These are phyloP conservation scores for Caerostris darwini DNA, from an alignment of 1,140 invertebrate genomes.

Conservation along the genomic window DNA sequence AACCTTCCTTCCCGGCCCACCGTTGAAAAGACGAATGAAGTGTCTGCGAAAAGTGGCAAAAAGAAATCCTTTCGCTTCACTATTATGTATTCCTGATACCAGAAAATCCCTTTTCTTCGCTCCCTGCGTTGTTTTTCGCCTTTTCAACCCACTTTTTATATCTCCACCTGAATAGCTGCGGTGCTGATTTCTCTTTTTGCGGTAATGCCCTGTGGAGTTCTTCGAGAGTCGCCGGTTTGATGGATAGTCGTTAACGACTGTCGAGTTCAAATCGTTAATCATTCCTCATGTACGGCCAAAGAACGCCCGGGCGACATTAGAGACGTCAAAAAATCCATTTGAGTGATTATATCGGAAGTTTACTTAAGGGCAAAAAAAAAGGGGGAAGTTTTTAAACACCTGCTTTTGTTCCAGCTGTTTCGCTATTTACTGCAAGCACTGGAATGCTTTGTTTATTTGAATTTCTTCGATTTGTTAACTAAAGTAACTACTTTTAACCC, in stretches of 20 bases:
- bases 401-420: background rate
- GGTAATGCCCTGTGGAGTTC: conserved; percentile 61
- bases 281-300: conserved; percentile 51
- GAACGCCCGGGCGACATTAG: conserved; percentile 30
- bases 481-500: background rate
- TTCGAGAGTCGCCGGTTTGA: conserved; percentile 54
- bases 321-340: conserved; percentile 46
- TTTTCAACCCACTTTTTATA: conserved; percentile 21
- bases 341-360: conserved; percentile 60
- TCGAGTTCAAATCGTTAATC: conserved; percentile 69
- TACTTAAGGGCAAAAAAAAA: background rate
- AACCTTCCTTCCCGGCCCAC: background rate
- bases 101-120: conserved; percentile 55
- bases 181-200: conserved; percentile 37
- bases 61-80: conserved; percentile 8
- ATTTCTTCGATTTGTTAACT: background rate
- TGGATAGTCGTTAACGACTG: conserved; percentile 69
- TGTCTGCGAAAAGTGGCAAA: conserved; percentile 12
- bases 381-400: conserved; percentile 36
- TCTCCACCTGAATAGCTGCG: background rate
- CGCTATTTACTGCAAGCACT: background rate
- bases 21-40: conserved; percentile 34
- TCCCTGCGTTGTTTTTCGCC: conserved; percentile 1
- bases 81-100: conserved; percentile 60
- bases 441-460: background rate